Conservation (phyloP, 1,140 invertebrate species). For the Hylaeus anthracinus region DNA sequence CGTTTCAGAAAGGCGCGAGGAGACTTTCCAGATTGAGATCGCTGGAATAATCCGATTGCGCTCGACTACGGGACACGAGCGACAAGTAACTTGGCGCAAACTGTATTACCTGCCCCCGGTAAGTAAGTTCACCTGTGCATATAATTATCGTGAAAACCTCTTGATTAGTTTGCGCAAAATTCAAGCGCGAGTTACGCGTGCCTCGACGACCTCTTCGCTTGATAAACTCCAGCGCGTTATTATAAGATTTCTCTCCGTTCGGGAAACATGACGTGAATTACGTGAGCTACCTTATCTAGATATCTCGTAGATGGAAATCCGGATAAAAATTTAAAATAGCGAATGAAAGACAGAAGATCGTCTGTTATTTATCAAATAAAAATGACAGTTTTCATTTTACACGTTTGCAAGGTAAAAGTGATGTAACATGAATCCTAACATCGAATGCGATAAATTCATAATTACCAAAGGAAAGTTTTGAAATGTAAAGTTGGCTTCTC, state of each 20-base stretch:
- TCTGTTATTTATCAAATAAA: too few species aligned
- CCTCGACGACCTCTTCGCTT: background rate
- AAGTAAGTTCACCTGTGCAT: background rate
- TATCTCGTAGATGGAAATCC: too few species aligned
- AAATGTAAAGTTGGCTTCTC: too few species aligned
- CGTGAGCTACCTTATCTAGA: too few species aligned
- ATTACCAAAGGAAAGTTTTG: too few species aligned
- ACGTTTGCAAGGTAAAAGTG: too few species aligned
- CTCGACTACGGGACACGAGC: background rate
- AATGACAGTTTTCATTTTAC: too few species aligned
- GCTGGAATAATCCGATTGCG: background rate
- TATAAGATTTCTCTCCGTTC: background rate
- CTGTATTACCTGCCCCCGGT: background rate
- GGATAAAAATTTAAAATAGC: too few species aligned
- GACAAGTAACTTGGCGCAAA: background rate
- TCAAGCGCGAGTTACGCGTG: background rate
- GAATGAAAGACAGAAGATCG: too few species aligned
- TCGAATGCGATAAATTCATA: too few species aligned
- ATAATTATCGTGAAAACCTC: background rate
- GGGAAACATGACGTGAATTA: background rate
- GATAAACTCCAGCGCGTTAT: background rate
- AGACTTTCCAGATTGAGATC: background rate
- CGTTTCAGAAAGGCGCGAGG: background rate
- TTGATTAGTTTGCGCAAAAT: slow-evolving; percentile 15
- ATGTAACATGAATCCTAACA: too few species aligned